phyloP scores from a whole-genome alignment of 2,113 vertebrate genomes.

The Clupea harengus region DNA sequence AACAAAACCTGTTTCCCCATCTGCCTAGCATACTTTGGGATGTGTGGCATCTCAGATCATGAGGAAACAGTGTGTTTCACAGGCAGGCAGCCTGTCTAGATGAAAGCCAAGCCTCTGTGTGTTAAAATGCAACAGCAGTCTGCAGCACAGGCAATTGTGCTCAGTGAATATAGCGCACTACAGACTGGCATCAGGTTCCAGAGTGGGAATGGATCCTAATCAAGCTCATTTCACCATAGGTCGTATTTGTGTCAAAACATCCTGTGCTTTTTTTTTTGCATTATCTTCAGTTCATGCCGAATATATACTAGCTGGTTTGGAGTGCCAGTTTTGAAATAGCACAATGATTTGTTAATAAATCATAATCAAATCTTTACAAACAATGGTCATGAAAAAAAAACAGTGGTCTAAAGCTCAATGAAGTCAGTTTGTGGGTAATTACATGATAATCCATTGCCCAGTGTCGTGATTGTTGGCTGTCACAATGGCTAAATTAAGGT shows the following conservation, averaged over 20 bases:
- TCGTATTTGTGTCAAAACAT: not conserved
- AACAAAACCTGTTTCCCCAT: not conserved
- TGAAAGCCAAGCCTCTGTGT: slow-evolving; percentile 7
- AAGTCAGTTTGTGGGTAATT: slow-evolving; percentile 55
- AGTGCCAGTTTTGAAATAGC: not conserved
- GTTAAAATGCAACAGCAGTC: slow-evolving; percentile 18
- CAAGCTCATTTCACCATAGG: not conserved
- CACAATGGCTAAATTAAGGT: slow-evolving; percentile 59
- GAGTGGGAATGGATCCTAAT: not conserved
- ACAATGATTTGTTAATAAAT: not conserved
- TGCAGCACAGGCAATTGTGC: not conserved
- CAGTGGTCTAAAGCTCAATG: slow-evolving; percentile 22
- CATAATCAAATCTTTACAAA: not conserved
- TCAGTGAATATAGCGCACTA: not conserved
- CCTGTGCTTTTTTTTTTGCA: not conserved
- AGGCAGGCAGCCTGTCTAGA: slow-evolving; percentile 14
- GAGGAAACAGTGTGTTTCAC: not conserved
- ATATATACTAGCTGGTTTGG: not conserved
- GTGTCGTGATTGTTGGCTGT: slow-evolving; percentile 35
- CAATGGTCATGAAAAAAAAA: not conserved
- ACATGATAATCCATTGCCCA: slow-evolving; percentile 23
- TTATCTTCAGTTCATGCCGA: not conserved
- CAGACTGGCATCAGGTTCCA: not conserved
- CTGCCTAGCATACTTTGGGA: not conserved
- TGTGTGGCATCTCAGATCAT: not conserved